A percentile compares a stretch with the other conserved stretches of the same genome.
phyloP scores from a whole-genome alignment of 2,888 invertebrate species.

The Hemaris fuciformis region DNA sequence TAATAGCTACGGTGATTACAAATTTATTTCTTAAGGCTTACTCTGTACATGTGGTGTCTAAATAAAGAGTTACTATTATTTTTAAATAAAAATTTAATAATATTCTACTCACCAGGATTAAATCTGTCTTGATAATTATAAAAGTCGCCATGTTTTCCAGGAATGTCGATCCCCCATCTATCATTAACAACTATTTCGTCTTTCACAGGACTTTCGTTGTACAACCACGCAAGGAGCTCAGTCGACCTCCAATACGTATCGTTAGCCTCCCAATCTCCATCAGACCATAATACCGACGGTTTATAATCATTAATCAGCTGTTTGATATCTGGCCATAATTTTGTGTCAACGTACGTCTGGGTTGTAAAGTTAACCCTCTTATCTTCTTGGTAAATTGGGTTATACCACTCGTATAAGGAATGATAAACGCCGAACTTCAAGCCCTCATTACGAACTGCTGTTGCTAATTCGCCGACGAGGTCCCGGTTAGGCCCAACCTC shows the following conservation, averaged over 20 bases:
- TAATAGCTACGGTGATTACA: too few relatives aligned
- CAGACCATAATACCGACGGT: conserved; percentile 95
- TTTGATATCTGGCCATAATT: conserved; percentile 90
- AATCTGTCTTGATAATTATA: conserved; percentile 90
- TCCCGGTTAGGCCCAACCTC: conserved; percentile 90
- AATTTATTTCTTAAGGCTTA: too few relatives aligned
- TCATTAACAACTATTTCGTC: conserved; percentile 96
- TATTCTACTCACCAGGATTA: conserved; percentile 55
- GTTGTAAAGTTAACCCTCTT: conserved; percentile 83
- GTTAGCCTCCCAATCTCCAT: conserved; percentile 96
- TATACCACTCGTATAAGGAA: conserved; percentile 93
- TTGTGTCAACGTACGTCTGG: conserved; percentile 84
- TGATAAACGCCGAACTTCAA: conserved; percentile 92
- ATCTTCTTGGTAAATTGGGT: conserved; percentile 89
- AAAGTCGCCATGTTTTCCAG: conserved; percentile 94
- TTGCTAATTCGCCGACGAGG: conserved; percentile 88
- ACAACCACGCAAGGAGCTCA: conserved; percentile 95
- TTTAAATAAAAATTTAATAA: background rate
- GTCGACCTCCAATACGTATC: conserved; percentile 92
- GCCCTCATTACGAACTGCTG: conserved; percentile 83
- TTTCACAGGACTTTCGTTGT: conserved; percentile 94
- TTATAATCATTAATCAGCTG: conserved; percentile 86
- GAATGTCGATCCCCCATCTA: conserved; percentile 91
- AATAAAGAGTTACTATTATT: too few relatives aligned
- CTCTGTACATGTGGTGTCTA: too few relatives aligned